phyloP scores from a whole-genome alignment of 1,140 invertebrate species.

The Saccostrea echinata region DNA sequence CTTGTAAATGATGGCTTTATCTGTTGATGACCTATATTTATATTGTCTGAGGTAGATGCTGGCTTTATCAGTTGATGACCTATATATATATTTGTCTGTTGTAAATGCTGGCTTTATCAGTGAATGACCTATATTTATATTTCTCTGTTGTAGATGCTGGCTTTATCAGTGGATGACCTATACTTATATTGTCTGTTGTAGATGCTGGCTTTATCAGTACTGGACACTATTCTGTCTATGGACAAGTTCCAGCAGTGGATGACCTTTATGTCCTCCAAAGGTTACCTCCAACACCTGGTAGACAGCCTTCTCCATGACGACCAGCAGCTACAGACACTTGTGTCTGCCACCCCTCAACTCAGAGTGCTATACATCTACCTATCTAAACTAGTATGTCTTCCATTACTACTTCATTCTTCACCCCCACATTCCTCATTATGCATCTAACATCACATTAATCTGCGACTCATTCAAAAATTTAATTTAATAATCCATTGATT shows the following conservation, averaged over 20 bases:
- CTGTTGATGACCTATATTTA: neutral
- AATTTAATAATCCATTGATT: too few species aligned
- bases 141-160: neutral
- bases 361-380: slow-evolving; percentile 92
- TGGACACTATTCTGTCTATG: slow-evolving; percentile 89
- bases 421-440: too few species aligned
- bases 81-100: neutral
- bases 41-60: neutral
- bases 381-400: slow-evolving; percentile 86
- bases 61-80: neutral
- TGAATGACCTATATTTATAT: neutral
- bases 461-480: too few species aligned
- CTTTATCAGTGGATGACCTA: neutral
- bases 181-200: slow-evolving; percentile 49
- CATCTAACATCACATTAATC: too few species aligned
- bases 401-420: neutral
- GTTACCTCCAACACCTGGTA: slow-evolving; percentile 91
- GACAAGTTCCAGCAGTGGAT: slow-evolving; percentile 88
- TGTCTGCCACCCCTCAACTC: slow-evolving; percentile 87
- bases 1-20: too few species aligned
- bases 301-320: slow-evolving; percentile 89
- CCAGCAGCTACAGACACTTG: slow-evolving; percentile 85
- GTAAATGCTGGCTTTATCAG: neutral
- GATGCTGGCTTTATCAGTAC: slow-evolving; percentile 90
- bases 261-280: slow-evolving; percentile 87